Base-by-base conservation (phyloP, 2,888 invertebrate species). In the Microchrysa polita region DNA sequence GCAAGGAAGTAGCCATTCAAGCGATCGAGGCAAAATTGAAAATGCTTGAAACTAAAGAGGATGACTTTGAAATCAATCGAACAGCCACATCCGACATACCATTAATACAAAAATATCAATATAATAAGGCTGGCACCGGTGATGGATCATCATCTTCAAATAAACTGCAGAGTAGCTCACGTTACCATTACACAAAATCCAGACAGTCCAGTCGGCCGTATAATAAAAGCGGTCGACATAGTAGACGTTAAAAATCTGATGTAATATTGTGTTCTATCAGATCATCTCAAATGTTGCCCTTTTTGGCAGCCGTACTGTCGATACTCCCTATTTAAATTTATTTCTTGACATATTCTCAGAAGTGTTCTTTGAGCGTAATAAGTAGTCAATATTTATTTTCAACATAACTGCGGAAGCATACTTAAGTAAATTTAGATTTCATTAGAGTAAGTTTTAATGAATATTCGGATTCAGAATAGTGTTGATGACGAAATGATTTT, bases 21-120 rank as follows among this genome's bases (percentile, higher is more conserved):
- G 94, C 94, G 0, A 95, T 96, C 75, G 95, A 95, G 82, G 93
- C 93, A 0, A 95, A 96, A 83, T 85, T 96, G 0, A 93, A 92
- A 80, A 86, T 92, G 82, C 91, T 95, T 90, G 92, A 93, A 79
- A 83, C 84, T 2, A 89, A 88, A 76, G 88, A 88, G 0, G 74
- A 77, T 10, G 93, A 93, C 80, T 89, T 94, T 79, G 91, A 92
- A 74, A 87, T 93, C 5, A 93, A 93, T 81, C 91, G 91, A 80
- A 86, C 91, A 2, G 87, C 90, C 12, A 88, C 90, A 0, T 83
- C 88, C 27, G 91, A 92, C 80, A 85, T 90, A 14, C 90, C 93
- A 0, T 82, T 92, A 34, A 89, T 93, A 63, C 86, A 90, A 44
- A 90, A 91, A 78, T 92, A 91, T 81, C 92, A 93, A 80, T 85